A percentile compares a stretch with the other conserved stretches of the same genome.
Evolutionary conservation across 1,140 invertebrate genomes (phyloP).

Genomic region (Steinernema khuongi): DNA sequence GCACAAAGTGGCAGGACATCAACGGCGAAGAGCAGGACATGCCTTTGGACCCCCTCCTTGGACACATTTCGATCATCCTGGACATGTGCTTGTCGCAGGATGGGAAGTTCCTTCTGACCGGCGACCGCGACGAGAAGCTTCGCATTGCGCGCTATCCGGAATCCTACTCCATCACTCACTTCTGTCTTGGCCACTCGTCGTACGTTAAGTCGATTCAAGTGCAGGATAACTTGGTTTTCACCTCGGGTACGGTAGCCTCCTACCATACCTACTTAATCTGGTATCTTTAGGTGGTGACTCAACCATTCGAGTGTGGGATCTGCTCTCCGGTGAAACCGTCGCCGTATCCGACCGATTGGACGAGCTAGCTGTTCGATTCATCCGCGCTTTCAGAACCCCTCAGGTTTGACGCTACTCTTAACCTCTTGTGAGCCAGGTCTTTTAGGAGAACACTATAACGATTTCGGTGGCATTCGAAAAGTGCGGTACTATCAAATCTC

Average conservation of each 20-base stretch:
- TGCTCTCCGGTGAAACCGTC: background rate
- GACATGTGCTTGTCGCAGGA: background rate
- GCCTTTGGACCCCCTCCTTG: background rate
- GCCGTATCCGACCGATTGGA: background rate
- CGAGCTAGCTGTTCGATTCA: background rate
- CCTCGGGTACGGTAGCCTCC: background rate
- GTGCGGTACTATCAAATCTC: background rate
- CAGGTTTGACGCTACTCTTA: no score
- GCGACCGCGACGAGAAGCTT: conserved; percentile 9
- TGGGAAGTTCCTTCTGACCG: background rate
- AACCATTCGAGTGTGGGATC: background rate
- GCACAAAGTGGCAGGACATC: background rate
- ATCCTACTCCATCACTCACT: background rate
- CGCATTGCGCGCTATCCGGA: background rate
- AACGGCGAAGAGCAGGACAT: conserved; percentile 7
- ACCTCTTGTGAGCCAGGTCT: background rate
- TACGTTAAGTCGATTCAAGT: background rate
- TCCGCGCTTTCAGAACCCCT: background rate
- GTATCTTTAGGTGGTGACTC: background rate
- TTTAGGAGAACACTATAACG: background rate
- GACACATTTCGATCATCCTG: background rate
- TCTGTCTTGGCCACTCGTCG: background rate
- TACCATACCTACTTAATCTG: background rate
- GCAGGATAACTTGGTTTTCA: background rate
- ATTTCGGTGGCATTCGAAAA: background rate